Conservation (phyloP, 30 jellyfish, hydroid and myxozoan species). For the Sanderia malayensis region DNA sequence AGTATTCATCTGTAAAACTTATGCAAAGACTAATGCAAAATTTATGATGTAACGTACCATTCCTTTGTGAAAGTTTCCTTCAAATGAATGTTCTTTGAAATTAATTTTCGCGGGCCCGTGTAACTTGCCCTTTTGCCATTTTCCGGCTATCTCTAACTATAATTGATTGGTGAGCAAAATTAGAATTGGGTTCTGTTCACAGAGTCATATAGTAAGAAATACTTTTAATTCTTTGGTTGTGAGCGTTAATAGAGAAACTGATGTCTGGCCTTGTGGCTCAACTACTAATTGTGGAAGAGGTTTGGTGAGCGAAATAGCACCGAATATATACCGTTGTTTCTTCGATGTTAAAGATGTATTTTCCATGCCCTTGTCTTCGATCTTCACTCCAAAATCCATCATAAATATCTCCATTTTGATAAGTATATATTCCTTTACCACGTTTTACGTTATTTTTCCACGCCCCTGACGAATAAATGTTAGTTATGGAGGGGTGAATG, state of each 20-base stretch:
- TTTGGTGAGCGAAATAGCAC: too few species aligned
- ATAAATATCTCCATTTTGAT: conserved; percentile 78
- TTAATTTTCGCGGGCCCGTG: conserved; percentile 62
- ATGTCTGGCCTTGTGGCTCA: too few species aligned
- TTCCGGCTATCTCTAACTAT: conserved; percentile 67
- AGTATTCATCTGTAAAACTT: too few species aligned
- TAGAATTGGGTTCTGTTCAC: too few species aligned
- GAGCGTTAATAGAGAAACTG: too few species aligned
- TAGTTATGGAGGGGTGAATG: too few species aligned
- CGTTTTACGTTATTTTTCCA: conserved; percentile 63
- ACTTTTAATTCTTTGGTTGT: too few species aligned
- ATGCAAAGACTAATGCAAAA: too few species aligned
- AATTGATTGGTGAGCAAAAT: too few species aligned
- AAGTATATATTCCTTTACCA: conserved; percentile 74
- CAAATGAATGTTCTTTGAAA: conserved; percentile 33
- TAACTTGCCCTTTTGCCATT: conserved; percentile 60
- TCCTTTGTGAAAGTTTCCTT: conserved; percentile 43
- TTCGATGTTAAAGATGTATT: conserved; percentile 17
- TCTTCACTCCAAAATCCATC: conserved; percentile 88
- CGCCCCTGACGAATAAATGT: conserved; percentile 37
- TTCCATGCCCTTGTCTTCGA: conserved; percentile 71
- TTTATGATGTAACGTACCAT: too few species aligned
- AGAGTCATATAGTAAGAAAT: too few species aligned
- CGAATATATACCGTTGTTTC: conserved; percentile 37
- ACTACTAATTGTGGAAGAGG: too few species aligned